Evolutionary conservation across 2,797 vertebrate genomes (phyloP), one percentile per base, ranked within the genome.

Genomic region (Danio kyathit): DNA sequence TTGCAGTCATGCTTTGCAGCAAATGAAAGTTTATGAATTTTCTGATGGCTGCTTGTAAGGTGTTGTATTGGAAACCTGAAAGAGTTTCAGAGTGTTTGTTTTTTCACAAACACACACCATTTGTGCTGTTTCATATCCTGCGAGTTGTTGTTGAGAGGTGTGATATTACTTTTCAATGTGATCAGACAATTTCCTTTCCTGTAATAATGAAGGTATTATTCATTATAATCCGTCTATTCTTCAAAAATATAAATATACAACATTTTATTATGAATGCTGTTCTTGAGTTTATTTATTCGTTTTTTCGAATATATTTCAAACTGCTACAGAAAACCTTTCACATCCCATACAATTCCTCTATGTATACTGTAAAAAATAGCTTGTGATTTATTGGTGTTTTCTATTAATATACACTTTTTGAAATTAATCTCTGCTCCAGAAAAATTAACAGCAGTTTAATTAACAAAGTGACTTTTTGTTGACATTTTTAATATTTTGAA

Each of bases 1-100:
- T 54, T 74, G 69, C 44, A 54, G 72, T 11, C 52, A 59, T 59
- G 67, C 77, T 61, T 66, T 66, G 41, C 5, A 19, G 10, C 12
- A 16, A n/a, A n/a, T 74, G 41, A 40, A 56, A 61, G 13, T 71
- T 41, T 13, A 61, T 7, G 38, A 40, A 52, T 49, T 49, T 71
- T 71, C 29, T 51, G 46, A 54, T 51, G 48, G 46, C 19, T 76
- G 17, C 10, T 21, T 61, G 21, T 38, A 29, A 56, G 29, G 57
- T 48, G 46, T 71, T 79, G 52, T 44, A 70, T n/a, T 51, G 66
- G 13, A 70, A 71, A 70, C 16, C 21, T 17, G 63, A 48, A 57
- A 57, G 19, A 17, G 7, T 19, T 12, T 52, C 9, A 13, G 49
- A 46, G 21, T 78, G 6, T 60, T 41, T 60, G 16, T 67, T 56